phyloP scores from a whole-genome alignment of 2,113 vertebrate species.

The Silurus asotus region DNA sequence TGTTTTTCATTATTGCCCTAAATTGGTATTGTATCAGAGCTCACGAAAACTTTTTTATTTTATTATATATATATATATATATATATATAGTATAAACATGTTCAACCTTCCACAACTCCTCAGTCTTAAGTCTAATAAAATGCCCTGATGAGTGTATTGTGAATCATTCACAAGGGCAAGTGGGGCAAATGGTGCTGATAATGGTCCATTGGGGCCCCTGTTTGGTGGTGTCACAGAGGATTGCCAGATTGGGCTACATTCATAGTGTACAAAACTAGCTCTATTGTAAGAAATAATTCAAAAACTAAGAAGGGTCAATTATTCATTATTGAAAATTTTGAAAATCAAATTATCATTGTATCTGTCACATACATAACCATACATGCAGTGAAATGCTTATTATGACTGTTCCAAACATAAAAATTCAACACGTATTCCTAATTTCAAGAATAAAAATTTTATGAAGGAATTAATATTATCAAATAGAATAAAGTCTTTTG shows the following conservation, averaged over 20 bases:
- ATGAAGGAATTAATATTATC: too few species aligned
- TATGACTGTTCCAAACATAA: too few species aligned
- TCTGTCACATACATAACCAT: too few species aligned
- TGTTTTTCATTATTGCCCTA: not conserved
- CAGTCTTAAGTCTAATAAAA: not conserved
- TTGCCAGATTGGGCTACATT: not conserved
- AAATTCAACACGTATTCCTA: not conserved
- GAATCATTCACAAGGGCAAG: not conserved
- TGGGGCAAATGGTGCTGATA: not conserved
- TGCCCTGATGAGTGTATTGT: not conserved
- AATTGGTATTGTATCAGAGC: not conserved
- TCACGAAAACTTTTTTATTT: not conserved
- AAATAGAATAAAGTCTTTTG: not conserved
- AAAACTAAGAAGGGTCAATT: too few species aligned
- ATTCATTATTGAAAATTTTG: too few species aligned
- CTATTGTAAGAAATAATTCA: not conserved
- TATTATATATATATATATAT: not conserved
- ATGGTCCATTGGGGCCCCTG: not conserved
- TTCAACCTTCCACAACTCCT: not conserved
- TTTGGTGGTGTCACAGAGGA: not conserved
- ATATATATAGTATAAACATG: not conserved
- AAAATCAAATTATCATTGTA: too few species aligned
- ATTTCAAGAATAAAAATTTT: too few species aligned
- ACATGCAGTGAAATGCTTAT: too few species aligned
- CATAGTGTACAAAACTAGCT: not conserved